Conservation (phyloP, 2,113 vertebrate species). For the Protomyctophum bolini region DNA sequence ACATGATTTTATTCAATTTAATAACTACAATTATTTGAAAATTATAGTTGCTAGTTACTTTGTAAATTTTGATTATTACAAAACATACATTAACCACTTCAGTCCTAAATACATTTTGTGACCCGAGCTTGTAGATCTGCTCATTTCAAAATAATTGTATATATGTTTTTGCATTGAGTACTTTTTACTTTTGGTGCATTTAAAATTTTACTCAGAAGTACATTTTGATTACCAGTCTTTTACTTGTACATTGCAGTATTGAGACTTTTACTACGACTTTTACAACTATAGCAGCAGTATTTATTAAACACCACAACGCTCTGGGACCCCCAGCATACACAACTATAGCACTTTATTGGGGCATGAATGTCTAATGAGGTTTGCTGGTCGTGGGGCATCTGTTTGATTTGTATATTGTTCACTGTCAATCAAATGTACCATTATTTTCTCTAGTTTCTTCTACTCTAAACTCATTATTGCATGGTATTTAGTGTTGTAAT, state of each 20-base stretch:
- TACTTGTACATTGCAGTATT: not conserved
- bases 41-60: too few species aligned
- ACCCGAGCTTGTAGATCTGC: too few species aligned
- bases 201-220: too few species aligned
- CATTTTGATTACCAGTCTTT: slow-evolving; percentile 19
- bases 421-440: slow-evolving; percentile 33
- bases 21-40: slow-evolving; percentile 63
- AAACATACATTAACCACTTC: too few species aligned
- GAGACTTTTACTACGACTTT: too few species aligned
- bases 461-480: slow-evolving; percentile 43
- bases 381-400: slow-evolving; percentile 39
- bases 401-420: slow-evolving; percentile 44
- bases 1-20: too few species aligned
- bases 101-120: too few species aligned
- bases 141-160: slow-evolving; percentile 25
- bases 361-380: too few species aligned
- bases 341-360: slow-evolving; percentile 14
- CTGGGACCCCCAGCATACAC: not conserved
- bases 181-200: too few species aligned
- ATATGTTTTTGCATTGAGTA: slow-evolving; percentile 56
- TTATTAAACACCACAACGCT: not conserved
- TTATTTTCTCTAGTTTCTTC: slow-evolving; percentile 38
- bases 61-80: too few species aligned
- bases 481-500: slow-evolving; percentile 44
- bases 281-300: not conserved